Evolutionary conservation across 1,140 invertebrate species (phyloP).

Genomic region (Latrodectus geometricus): DNA sequence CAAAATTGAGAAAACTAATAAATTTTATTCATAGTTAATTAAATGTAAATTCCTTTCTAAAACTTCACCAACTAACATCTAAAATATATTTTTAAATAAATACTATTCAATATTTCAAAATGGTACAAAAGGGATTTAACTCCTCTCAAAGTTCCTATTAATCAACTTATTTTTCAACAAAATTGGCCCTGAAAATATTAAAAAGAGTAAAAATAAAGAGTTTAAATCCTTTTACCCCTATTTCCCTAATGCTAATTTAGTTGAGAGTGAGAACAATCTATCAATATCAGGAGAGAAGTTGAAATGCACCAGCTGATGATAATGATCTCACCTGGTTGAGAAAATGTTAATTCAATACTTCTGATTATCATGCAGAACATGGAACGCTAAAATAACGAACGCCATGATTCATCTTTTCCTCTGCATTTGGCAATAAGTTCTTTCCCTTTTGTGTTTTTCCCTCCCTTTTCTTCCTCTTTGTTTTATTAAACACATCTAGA

Average conservation of each 20-base stretch:
- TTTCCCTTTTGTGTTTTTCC: background rate
- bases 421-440: background rate
- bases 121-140: no score
- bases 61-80: background rate
- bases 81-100: background rate
- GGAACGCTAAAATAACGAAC: background rate
- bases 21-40: background rate
- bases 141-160: background rate
- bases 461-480: background rate
- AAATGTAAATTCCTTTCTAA: background rate
- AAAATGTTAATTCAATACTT: constrained; percentile 55
- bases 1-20: background rate
- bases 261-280: constrained; percentile 17
- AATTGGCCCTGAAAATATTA: background rate
- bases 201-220: background rate
- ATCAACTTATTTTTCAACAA: background rate
- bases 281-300: constrained; percentile 6
- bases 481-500: constrained; percentile 12
- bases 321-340: constrained; percentile 33
- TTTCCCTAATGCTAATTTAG: constrained; percentile 33
- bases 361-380: constrained; percentile 32
- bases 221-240: background rate
- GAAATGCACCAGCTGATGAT: constrained; percentile 27
- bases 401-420: constrained; percentile 37
- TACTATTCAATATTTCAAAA: background rate